These are phyloP conservation scores for Rhodeus uyekii DNA, from an alignment of 2,797 vertebrate genomes.

Conservation along the genomic window DNA sequence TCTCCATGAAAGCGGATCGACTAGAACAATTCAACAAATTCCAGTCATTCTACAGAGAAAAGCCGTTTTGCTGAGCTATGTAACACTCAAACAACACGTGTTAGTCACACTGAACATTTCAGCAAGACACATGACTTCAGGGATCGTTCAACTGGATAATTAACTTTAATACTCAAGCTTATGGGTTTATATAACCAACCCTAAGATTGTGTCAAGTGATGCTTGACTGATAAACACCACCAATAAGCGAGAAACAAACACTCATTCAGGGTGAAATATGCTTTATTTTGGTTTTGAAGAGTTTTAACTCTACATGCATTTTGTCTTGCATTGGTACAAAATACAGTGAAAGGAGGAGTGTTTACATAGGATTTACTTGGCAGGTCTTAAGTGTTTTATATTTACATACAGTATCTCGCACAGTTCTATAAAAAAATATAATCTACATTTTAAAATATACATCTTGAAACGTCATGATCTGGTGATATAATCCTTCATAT, in stretches of 20 bases:
- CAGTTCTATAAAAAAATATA: neutral
- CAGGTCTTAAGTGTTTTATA: neutral
- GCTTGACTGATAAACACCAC: neutral
- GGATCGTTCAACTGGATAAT: neutral
- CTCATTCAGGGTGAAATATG: neutral
- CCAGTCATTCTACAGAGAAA: no score
- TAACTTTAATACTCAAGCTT: neutral
- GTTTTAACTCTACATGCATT: neutral
- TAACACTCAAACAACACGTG: neutral
- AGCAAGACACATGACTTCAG: neutral
- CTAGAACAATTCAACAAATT: neutral
- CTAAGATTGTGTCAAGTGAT: neutral
- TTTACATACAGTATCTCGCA: neutral
- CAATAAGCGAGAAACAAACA: neutral
- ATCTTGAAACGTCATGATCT: neutral
- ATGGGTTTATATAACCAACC: neutral
- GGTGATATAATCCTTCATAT: neutral
- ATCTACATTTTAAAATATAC: neutral
- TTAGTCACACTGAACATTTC: neutral
- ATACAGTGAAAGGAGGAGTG: neutral
- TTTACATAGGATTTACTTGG: neutral
- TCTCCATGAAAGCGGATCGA: slow-evolving; percentile 9
- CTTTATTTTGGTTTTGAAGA: neutral
- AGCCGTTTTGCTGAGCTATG: neutral
- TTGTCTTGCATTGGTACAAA: neutral